These are phyloP conservation scores for Ophion ellenae DNA, from an alignment of 2,888 invertebrate genomes.

Conservation along the genomic window DNA sequence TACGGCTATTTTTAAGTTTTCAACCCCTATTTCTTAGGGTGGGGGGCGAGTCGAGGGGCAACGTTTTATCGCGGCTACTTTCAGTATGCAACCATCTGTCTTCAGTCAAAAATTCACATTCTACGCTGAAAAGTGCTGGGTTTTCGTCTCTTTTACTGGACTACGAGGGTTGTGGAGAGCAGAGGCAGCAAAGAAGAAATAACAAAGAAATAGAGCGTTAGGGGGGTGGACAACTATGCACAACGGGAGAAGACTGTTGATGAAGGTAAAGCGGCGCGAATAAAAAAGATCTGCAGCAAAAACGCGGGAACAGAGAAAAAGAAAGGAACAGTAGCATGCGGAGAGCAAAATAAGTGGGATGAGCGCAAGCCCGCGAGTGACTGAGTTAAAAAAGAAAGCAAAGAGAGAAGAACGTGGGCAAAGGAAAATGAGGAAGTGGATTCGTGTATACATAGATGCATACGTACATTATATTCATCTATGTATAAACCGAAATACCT, in stretches of 20 bases:
- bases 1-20: too few species aligned
- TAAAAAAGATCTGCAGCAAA: slow-evolving; percentile 5
- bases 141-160: too few species aligned
- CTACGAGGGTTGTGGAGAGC: background rate
- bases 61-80: too few species aligned
- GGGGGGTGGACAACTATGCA: background rate
- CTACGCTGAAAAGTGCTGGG: too few species aligned
- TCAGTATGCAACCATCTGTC: too few species aligned
- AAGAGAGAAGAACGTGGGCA: background rate
- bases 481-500: background rate
- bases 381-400: slow-evolving; percentile 17
- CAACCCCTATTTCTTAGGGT: too few species aligned
- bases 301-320: background rate
- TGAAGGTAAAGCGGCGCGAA: slow-evolving; percentile 4
- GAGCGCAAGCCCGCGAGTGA: slow-evolving; percentile 8
- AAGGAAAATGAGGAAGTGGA: background rate
- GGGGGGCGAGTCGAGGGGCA: too few species aligned
- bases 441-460: background rate
- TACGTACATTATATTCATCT: background rate
- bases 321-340: background rate
- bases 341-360: slow-evolving; percentile 10
- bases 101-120: too few species aligned
- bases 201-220: background rate
- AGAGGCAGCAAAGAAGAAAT: background rate
- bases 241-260: slow-evolving; percentile 22